Evolutionary conservation across 2,113 vertebrate species (phyloP), one percentile per base, ranked within the genome.

Genomic region (Mirounga angustirostris): DNA sequence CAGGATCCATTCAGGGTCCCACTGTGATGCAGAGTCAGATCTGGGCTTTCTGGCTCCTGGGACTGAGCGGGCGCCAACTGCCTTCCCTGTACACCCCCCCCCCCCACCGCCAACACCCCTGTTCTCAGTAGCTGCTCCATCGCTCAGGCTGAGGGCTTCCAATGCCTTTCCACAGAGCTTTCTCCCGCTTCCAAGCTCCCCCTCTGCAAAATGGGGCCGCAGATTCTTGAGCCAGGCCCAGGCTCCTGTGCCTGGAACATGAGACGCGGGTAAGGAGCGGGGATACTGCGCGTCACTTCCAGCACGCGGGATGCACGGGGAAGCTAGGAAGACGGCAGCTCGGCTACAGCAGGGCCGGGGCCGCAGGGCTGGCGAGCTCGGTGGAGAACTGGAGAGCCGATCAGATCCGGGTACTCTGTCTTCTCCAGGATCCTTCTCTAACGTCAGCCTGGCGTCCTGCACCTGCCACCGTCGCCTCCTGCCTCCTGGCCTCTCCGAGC

Each of bases 401-500:
- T 61, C 26, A 12, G 43, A 43, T 19, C n/a, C 11, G 24, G n/a
- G 81, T 33, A 50, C 13, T 56, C n/a, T 15, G 58, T 28, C 33
- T 33, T 61, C 67, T 54, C 59, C 8, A 5, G n/a, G 1, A 9
- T 46, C 59, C 46, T 58, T 14, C 28, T n/a, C 24, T 22, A 3
- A 59, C 1, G n/a, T 26, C 52, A 0, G 0, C n/a, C 11, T 1
- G 11, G 13, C 50, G 46, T n/a, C 85, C 24, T 67, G 15, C 33
- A 0, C 56, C 33, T 43, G 73, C 52, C 3, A 1, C 78, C 40
- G 12, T 6, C 1, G 3, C n/a, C 28, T 9, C 5, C 14, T 21
- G n/a, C 2, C 36, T 28, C 94, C 63, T 87, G 16, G 54, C 15
- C 9, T 58, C 22, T 40, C 71, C 21, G 5, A 4, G 33, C 19